Base-by-base conservation (phyloP, 1,140 invertebrate species). In the Brachionus plicatilis region DNA sequence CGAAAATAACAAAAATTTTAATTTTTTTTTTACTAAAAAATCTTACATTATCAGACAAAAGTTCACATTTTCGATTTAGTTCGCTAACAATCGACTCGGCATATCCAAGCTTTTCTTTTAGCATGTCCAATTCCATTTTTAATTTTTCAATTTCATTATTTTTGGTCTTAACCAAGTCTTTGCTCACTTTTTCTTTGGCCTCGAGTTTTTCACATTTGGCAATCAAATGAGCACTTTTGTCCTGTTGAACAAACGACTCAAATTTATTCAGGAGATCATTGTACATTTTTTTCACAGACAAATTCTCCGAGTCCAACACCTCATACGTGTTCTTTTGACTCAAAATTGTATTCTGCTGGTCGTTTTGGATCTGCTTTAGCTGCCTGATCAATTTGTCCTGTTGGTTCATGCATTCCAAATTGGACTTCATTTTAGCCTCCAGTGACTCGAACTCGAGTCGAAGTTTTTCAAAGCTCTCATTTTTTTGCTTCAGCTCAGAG, bases 381-480 rank as follows among this genome's bases (percentile, higher is more conserved):
- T 72, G 68, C 24, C 24, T 72, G 11, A 76, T 76, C 24, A 76
- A 14, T 29, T 76, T 76, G 9, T 76, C 72, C n/a, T 76, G 72
- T 53, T 76, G 72, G 24, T 29, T 76, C 20, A 76, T 24, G 27
- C 72, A 76, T 50, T 76, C 72, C 45, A 76, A 76, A 29, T 76
- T 76, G 7, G 72, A 47, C 5, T 76, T 76, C 24, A 76, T 47
- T 11, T 76, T 76, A 12, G 43, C 6, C 8, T 24, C 45, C 12
- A 76, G 11, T 4, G 20, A 14, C 17, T 76, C 43, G 27, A 24
- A 76, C n/a, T 76, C 72, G 11, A 27, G 17, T 50, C 47, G 47
- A 3, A 76, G 9, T 29, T 76, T 76, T 20, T 76, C 72, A 24
- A 76, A 14, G 1, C 14, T 14, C 3, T 76, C 72, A 12, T 12